These are phyloP conservation scores for Mixornis gularis DNA, from an alignment of 2,113 vertebrate species.

Conservation along the genomic window DNA sequence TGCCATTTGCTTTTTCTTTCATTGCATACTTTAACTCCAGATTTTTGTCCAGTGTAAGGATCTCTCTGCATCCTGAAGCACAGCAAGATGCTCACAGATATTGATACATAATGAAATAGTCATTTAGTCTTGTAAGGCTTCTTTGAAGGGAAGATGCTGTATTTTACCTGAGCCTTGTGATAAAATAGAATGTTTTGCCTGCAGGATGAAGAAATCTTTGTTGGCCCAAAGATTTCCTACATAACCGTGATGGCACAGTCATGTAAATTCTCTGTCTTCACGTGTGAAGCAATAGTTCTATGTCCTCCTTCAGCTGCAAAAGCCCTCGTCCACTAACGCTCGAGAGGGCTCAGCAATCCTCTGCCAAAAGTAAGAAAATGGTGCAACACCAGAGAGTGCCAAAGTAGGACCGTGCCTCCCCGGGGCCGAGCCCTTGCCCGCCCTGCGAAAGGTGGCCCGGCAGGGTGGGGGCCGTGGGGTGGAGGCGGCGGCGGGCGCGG, in stretches of 20 bases:
- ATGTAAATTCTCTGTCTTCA: background rate
- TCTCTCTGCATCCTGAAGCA: background rate
- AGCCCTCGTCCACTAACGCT: background rate
- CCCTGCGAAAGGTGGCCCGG: rapidly evolving
- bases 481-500: too few species aligned
- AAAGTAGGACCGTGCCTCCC: rapidly evolving
- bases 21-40: background rate
- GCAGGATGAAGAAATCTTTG: background rate
- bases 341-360: background rate
- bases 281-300: background rate
- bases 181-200: background rate
- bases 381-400: background rate
- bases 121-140: background rate
- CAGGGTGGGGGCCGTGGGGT: background rate
- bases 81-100: background rate
- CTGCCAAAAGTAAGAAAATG: background rate
- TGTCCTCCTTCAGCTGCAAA: background rate
- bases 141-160: background rate
- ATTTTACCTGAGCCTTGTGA: background rate
- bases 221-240: background rate
- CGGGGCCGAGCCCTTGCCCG: background rate
- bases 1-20: background rate
- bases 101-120: background rate
- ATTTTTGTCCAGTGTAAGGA: background rate
- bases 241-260: background rate